Evolutionary conservation across 2,113 vertebrate species (phyloP), one percentile per base, ranked within the genome.

Genomic region (Pseudolaguvia tuberculata): DNA sequence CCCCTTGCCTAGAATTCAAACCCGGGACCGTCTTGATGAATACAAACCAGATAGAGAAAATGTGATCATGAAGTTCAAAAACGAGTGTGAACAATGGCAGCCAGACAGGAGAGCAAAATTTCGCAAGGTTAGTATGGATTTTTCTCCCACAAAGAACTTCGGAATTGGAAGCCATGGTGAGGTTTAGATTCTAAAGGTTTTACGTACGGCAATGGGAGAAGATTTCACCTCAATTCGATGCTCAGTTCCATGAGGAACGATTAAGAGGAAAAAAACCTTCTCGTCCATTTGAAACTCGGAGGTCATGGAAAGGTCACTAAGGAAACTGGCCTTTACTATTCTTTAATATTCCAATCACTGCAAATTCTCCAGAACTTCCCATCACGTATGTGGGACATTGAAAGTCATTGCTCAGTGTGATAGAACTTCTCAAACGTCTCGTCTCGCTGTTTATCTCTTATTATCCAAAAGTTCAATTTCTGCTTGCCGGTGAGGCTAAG

Each of bases 401-500:
- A 59, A 58, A 42, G 70, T 18, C 70, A 48, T 72, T 71, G 57
- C 25, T 1, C 56, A 15, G 4, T 20, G 15, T 20, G 63, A 23
- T 29, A 47, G 55, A 42, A 20, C 23, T 47, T 21, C 21, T 71
- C 15, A 42, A 53, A 70, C 35, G 35, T 15, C 53, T 20, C 21
- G 9, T 13, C 53, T 55, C 10, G 9, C 47, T n/a, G 29, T 71
- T 45, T 47, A 71, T 71, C 35, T 71, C 70, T 47, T 75, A 45
- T 78, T 82, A 81, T 81, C 15, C 39, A 76, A 80, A 73, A 50
- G 27, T 47, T 55, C 21, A 18, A 58, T 72, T 17, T 15, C 35
- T 57, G 51, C 79, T 15, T 11, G 10, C n/a, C 59, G 12, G n/a
- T 39, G 71, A 1, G 27, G 23, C 42, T 59, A 51, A 5, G 52